Evolutionary conservation across 2,113 vertebrate species (phyloP), one percentile per base, ranked within the genome.

Genomic region (Poeciliopsis prolifica): DNA sequence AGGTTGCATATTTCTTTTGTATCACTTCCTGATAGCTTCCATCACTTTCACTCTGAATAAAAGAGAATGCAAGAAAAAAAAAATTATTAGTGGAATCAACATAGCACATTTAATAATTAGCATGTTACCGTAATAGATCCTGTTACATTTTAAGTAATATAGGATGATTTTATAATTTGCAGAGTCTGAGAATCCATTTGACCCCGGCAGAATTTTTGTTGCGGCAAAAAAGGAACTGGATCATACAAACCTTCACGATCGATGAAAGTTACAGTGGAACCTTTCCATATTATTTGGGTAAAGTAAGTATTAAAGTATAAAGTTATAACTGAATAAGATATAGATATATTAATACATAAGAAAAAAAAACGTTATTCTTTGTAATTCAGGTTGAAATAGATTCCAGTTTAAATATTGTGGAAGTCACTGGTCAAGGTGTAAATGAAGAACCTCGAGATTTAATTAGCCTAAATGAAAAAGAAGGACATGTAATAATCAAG

Each of bases 201-300:
- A 77, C 72, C 14, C 69, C 69, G 29, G 67, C 75, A n/a, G 63
- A 77, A 33, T 64, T 74, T 54, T 80, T 77, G 64, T 22, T 70
- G 15, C 74, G 93, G 26, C 82, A 89, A 62, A 94, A 92, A 74
- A 82, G 94, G 78, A 66, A 68, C 40, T 94, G 94, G 94, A 94
- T 78, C n/a, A 94, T 95, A 31, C 84, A 93, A 10, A 89, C 91
- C 0, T 94, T 92, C 31, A 31, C 0, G 3, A 90, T 94, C 12
- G 58, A 92, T n/a, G 94, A 94, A 74, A 87, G 84, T 66, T 33
- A 77, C 9, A 17, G 31, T 1, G 89, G 91, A 13, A 3, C 19
- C 5, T 93, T 68, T 26, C 91, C 88, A 26, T 88, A 92, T 65
- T 0, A 0, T 5, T 24, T 94, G 11, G 90, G 72, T 14, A 51